These are phyloP conservation scores for Acrobasis repandana DNA, from an alignment of 2,888 invertebrate genomes.

Conservation along the genomic window DNA sequence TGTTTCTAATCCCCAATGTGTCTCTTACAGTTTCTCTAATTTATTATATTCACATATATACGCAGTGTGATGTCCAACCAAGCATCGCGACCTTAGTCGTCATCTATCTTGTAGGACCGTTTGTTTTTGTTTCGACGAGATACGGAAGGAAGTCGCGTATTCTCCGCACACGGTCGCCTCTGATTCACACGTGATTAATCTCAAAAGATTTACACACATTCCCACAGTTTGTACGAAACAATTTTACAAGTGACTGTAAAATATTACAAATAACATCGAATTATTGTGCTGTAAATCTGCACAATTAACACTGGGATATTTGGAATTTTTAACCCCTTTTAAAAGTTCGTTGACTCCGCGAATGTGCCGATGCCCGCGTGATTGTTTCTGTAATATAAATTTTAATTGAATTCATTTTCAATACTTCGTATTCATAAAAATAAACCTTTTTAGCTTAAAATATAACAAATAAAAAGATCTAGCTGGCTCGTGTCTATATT, in stretches of 20 bases:
- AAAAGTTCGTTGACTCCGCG: slow-evolving; percentile 16
- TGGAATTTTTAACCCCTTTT: slow-evolving; percentile 20
- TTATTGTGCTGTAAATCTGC: slow-evolving; percentile 20
- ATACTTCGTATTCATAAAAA: no score
- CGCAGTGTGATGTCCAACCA: neutral
- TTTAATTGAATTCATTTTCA: no score
- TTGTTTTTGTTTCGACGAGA: slow-evolving; percentile 6
- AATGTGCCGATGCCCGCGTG: slow-evolving; percentile 14
- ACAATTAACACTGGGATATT: slow-evolving; percentile 7
- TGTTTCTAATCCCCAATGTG: neutral
- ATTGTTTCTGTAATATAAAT: slow-evolving; percentile 7
- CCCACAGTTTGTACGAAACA: slow-evolving; percentile 6
- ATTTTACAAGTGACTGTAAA: slow-evolving; percentile 21
- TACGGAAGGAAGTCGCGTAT: slow-evolving; percentile 13
- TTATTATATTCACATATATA: neutral
- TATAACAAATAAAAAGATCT: no score
- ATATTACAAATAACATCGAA: slow-evolving; percentile 18
- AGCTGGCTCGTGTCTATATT: no score
- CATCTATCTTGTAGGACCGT: neutral
- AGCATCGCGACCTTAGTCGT: neutral
- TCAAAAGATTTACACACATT: slow-evolving; percentile 13
- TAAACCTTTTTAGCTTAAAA: no score
- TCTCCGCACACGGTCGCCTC: neutral
- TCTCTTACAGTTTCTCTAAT: neutral
- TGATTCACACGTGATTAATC: slow-evolving; percentile 20